A percentile compares a stretch with the other conserved stretches of the same genome.
phyloP scores from a whole-genome alignment of 2,888 invertebrate species.

The Suillia variegata region DNA sequence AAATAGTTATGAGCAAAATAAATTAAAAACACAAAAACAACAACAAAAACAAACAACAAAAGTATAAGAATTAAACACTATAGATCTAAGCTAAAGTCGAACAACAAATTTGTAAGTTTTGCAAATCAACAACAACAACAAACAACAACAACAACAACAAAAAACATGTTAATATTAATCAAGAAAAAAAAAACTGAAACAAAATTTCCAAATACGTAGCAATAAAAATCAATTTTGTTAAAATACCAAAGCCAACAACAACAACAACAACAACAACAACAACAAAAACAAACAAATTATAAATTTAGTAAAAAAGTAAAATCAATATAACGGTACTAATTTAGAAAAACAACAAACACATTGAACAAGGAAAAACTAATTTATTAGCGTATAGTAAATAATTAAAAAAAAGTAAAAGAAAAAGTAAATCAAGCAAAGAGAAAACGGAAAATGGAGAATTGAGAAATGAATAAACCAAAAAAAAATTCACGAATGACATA shows the following conservation, averaged over 20 bases:
- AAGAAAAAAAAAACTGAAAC: too few species aligned
- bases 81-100: neutral
- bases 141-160: too few species aligned
- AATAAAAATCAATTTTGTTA: slow-evolving; percentile 13
- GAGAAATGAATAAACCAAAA: neutral
- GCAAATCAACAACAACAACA: too few species aligned
- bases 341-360: neutral
- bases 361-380: neutral
- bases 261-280: slow-evolving; percentile 12
- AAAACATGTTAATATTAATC: too few species aligned
- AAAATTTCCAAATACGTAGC: slow-evolving; percentile 15
- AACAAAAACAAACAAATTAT: slow-evolving; percentile 20
- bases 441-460: slow-evolving; percentile 10
- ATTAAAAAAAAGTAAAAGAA: too few species aligned
- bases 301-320: neutral
- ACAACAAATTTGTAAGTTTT: slow-evolving; percentile 4
- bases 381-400: neutral
- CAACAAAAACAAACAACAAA: neutral
- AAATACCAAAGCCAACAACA: neutral
- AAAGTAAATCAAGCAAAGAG: slow-evolving; percentile 11
- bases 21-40: slow-evolving; percentile 2
- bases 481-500: neutral
- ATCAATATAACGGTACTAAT: neutral
- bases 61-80: slow-evolving; percentile 3
- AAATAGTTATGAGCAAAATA: slow-evolving; percentile 2